Conservation (phyloP, 2,113 vertebrate species). For the Plestiodon gilberti region DNA sequence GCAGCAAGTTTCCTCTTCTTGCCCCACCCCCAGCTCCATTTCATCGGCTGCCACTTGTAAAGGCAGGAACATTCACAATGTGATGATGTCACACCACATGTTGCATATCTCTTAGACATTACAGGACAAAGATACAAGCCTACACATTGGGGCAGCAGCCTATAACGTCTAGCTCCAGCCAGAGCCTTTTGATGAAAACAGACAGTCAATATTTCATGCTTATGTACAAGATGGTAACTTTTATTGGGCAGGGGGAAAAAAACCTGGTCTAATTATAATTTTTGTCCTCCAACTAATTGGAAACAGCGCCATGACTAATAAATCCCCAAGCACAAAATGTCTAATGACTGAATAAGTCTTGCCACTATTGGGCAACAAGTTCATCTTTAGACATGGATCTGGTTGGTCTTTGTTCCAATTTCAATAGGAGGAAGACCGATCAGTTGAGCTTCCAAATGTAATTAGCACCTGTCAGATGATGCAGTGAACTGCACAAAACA, state of each 20-base stretch:
- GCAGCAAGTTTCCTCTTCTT: background rate
- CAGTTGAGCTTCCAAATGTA: conserved; percentile 32
- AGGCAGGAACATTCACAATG: background rate
- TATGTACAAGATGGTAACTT: conserved; percentile 14
- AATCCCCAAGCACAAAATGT: conserved; percentile 39
- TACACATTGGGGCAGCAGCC: background rate
- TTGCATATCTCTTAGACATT: background rate
- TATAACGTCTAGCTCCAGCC: background rate
- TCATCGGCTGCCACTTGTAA: background rate
- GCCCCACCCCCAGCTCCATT: too few relatives aligned
- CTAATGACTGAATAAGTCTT: conserved; percentile 42
- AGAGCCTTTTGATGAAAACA: background rate
- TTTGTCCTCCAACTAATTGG: conserved; percentile 53
- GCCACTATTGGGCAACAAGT: conserved; percentile 28
- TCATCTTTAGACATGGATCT: conserved; percentile 20
- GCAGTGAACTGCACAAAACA: background rate
- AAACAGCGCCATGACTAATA: conserved; percentile 56
- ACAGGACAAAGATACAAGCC: background rate
- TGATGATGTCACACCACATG: background rate
- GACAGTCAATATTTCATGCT: background rate
- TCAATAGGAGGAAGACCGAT: conserved; percentile 16
- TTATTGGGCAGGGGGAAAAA: conserved; percentile 21
- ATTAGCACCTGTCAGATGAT: conserved; percentile 37
- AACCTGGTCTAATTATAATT: conserved; percentile 30
- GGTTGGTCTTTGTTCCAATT: conserved; percentile 38